A percentile compares a stretch with the other conserved stretches of the same genome.
Conservation (phyloP, 2,797 vertebrate genomes). For the Graptemys geographica region DNA sequence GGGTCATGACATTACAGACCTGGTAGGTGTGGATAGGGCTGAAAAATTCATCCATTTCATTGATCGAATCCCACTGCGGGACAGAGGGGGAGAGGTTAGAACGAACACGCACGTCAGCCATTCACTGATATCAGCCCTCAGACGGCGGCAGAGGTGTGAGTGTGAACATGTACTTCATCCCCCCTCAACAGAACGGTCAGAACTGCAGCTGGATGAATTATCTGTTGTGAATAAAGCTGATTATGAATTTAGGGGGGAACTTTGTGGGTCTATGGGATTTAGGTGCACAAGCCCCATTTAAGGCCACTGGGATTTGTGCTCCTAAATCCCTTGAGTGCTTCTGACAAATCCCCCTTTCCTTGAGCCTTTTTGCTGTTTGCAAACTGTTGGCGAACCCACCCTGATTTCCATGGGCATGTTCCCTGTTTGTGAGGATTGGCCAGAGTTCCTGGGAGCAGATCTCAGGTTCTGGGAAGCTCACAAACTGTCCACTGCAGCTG, state of each 20-base stretch:
- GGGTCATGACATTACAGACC: conserved; percentile 97
- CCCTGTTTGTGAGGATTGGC: background rate
- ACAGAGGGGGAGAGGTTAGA: background rate
- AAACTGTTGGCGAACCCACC: background rate
- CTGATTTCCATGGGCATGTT: background rate
- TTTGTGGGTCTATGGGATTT: background rate
- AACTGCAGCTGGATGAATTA: background rate
- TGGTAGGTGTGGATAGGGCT: conserved; percentile 97
- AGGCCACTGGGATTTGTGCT: background rate
- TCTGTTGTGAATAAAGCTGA: background rate
- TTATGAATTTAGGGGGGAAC: background rate
- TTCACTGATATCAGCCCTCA: rapidly evolving
- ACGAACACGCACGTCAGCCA: background rate
- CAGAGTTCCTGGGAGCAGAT: background rate
- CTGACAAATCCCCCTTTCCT: background rate
- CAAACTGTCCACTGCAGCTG: background rate
- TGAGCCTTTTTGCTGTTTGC: background rate
- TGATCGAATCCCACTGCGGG: conserved; percentile 96
- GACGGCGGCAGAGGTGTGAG: rapidly evolving
- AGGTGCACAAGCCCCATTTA: background rate
- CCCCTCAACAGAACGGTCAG: background rate
- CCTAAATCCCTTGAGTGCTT: background rate
- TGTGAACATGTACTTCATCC: background rate
- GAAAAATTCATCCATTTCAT: conserved; percentile 98
- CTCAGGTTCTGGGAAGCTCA: background rate